Evolutionary conservation across 1,140 invertebrate species (phyloP), one percentile per base, ranked within the genome.

Genomic region (Probaryconus sp.): DNA sequence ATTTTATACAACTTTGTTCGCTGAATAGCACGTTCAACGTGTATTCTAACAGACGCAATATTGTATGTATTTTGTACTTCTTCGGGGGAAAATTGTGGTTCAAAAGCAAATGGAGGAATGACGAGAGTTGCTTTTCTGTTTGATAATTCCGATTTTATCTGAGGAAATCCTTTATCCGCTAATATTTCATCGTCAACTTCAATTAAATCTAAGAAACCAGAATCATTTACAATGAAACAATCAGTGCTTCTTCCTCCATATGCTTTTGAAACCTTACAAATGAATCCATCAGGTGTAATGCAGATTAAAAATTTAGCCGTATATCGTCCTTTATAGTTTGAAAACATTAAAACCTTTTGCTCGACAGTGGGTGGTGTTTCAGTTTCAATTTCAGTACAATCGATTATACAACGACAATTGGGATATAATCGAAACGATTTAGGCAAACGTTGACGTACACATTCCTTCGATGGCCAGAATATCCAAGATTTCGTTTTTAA

Each of bases 21-120:
- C 31, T 74, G 37, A 26, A 81, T 81, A 7, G 58, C 74, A 18
- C 79, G n/a, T 55, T 81, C 79, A 11, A 82, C 78, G 53, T 81
- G 79, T 20, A 81, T 81, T 31, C 77, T 40, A 7, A 79, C 64
- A 50, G 61, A 71, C 5, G 81, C 78, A 7, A 81, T 77, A 7
- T 72, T 42, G 17, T 76, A 69, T n/a, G 73, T 77, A 30, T 65
- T 24, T 7, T 63, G 42, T 14, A 81, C 74, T 53, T 80, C 68
- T 43, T 48, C 20, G 14, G 31, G 51, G 16, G 61, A 48, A 17
- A 81, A 79, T 40, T 80, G 55, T 18, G 37, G 48, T 5, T 70
- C 18, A 9, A 37, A 11, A 7, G 30, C 45, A 33, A 73, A 75
- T 21, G 77, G 78, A 33, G 79, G 79, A 50, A 80, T 77, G 0